These are phyloP conservation scores for Tethya wilhelma DNA, from an alignment of 37 sponge, comb jelly and placozoan species.

Conservation along the genomic window DNA sequence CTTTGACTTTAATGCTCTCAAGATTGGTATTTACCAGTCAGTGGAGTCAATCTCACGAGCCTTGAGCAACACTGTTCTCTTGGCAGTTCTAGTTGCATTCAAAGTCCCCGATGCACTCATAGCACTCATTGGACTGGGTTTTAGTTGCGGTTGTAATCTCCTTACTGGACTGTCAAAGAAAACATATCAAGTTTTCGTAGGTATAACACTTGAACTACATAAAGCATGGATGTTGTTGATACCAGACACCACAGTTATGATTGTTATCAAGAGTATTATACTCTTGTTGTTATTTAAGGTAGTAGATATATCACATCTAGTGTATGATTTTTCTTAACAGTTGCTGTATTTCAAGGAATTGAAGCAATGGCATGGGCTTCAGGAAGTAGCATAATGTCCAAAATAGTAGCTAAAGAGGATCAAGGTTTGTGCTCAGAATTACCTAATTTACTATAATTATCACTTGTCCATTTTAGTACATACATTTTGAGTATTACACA, in stretches of 20 bases:
- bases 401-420: conserved; percentile 24
- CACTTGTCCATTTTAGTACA: too few species aligned
- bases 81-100: conserved; percentile 42
- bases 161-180: conserved; percentile 18
- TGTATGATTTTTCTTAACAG: too few species aligned
- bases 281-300: too few species aligned
- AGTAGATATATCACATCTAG: too few species aligned
- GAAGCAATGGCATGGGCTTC: conserved; percentile 21
- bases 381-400: conserved; percentile 31
- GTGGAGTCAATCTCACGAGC: conserved; percentile 6
- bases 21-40: conserved; percentile 47
- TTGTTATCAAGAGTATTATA: too few species aligned
- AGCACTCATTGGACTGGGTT: conserved; percentile 7
- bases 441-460: too few species aligned
- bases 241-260: too few species aligned
- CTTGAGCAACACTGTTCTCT: neutral
- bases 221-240: too few species aligned
- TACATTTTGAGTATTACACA: too few species aligned
- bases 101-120: conserved; percentile 50
- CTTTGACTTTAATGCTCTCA: conserved; percentile 17
- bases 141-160: conserved; percentile 12
- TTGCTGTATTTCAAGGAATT: neutral
- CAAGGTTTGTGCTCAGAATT: conserved; percentile 21
- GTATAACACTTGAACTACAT: conserved; percentile 29
- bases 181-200: conserved; percentile 45